These are phyloP conservation scores for Scolopax mira DNA, from an alignment of 2,113 vertebrate genomes.

Conservation along the genomic window DNA sequence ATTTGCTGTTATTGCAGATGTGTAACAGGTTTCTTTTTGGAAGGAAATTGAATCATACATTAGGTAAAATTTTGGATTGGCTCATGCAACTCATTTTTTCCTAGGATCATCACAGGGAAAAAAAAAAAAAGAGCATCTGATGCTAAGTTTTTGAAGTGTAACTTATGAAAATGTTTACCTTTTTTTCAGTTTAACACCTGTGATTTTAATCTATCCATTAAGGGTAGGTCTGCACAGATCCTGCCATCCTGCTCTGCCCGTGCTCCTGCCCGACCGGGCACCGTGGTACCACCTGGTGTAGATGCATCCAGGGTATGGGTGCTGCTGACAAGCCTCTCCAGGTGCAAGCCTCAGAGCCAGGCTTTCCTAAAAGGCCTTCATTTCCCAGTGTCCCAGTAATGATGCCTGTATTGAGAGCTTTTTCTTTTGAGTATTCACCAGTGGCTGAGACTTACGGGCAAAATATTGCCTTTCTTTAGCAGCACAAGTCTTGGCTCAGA, in stretches of 20 bases:
- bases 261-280: not conserved
- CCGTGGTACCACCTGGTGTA: not conserved
- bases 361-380: not conserved
- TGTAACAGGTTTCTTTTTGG: not conserved
- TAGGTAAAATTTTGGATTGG: not conserved
- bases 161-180: not conserved
- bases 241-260: not conserved
- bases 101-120: not conserved
- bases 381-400: not conserved
- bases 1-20: not conserved
- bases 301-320: accelerated
- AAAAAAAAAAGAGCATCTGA: not conserved
- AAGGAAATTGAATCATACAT: not conserved
- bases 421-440: not conserved
- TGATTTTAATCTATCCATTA: not conserved
- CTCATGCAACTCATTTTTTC: not conserved
- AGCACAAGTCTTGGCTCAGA: not conserved
- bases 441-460: not conserved
- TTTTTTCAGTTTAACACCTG: not conserved
- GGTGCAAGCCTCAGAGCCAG: not conserved
- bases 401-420: not conserved
- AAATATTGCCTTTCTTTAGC: not conserved
- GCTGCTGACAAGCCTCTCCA: not conserved
- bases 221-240: not conserved
- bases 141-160: not conserved